Conservation (phyloP, 2,888 invertebrate genomes). For the Trypoxylon attenuatum region DNA sequence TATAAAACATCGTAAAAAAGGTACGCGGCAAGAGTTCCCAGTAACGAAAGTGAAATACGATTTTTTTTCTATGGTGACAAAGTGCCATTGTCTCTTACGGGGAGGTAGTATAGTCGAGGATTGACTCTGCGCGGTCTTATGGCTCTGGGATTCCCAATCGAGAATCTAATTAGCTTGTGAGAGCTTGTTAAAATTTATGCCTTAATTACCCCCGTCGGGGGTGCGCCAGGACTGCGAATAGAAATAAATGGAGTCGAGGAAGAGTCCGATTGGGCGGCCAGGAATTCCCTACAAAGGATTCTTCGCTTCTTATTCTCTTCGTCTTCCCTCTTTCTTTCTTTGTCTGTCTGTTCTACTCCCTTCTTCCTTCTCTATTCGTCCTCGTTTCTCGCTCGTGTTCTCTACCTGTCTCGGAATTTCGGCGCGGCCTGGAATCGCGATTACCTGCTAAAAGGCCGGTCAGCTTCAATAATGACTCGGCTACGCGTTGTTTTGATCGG, state of each 20-base stretch:
- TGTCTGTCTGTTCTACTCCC: no score
- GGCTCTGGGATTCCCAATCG: conserved; percentile 20
- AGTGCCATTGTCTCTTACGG: no score
- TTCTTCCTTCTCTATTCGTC: no score
- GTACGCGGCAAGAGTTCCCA: no score
- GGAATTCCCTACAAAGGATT: conserved; percentile 36
- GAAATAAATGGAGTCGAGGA: conserved; percentile 33
- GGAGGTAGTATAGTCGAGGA: no score
- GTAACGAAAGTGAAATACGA: no score
- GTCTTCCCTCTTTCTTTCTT: no score
- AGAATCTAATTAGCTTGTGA: conserved; percentile 22
- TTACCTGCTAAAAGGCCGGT: conserved; percentile 8
- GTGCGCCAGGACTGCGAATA: background rate
- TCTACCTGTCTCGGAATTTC: conserved; percentile 37
- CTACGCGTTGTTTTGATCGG: conserved; percentile 18
- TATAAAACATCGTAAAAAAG: no score
- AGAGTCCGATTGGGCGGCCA: conserved; percentile 19
- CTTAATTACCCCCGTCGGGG: conserved; percentile 37
- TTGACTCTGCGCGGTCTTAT: no score
- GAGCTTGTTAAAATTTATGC: conserved; percentile 32
- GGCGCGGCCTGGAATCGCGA: conserved; percentile 3
- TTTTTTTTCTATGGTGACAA: no score
- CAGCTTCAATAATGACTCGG: conserved; percentile 17
- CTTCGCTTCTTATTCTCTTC: no score
- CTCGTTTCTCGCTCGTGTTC: no score